Conservation (phyloP, 2,888 invertebrate genomes). For the Conchocele bisecta region DNA sequence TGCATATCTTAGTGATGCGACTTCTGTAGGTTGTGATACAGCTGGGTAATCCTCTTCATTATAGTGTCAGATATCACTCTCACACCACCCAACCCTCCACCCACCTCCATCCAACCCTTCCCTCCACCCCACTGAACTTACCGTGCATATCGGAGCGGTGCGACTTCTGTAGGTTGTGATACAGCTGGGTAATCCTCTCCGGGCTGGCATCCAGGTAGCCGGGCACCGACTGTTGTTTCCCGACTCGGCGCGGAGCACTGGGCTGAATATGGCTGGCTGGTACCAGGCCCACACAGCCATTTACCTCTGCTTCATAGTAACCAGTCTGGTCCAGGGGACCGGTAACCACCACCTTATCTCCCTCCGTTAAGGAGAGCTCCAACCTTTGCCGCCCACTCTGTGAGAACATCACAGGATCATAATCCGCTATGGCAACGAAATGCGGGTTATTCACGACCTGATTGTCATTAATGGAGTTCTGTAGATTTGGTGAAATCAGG, state of each 20-base stretch:
- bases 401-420: conserved; percentile 74
- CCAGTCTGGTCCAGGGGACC: conserved; percentile 75
- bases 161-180: conserved; percentile 59
- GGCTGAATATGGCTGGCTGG: conserved; percentile 77
- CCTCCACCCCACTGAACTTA: conserved; percentile 34
- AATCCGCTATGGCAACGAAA: conserved; percentile 74
- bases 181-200: conserved; percentile 72
- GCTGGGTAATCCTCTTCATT: conserved; percentile 71
- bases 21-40: conserved; percentile 64
- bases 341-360: conserved; percentile 74
- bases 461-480: conserved; percentile 21
- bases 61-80: too few relatives aligned
- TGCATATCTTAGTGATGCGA: conserved; percentile 49
- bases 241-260: conserved; percentile 35
- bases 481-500: conserved; percentile 15
- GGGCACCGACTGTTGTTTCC: conserved; percentile 42
- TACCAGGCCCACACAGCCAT: conserved; percentile 75
- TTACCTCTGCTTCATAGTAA: conserved; percentile 78
- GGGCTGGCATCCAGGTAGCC: conserved; percentile 68
- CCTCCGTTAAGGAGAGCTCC: conserved; percentile 76
- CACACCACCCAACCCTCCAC: too few relatives aligned
- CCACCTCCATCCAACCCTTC: too few relatives aligned
- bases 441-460: conserved; percentile 38
- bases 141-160: conserved; percentile 52
- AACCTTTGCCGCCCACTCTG: conserved; percentile 71